phyloP scores from a whole-genome alignment of 2,113 vertebrate species.

The Gambusia affinis region DNA sequence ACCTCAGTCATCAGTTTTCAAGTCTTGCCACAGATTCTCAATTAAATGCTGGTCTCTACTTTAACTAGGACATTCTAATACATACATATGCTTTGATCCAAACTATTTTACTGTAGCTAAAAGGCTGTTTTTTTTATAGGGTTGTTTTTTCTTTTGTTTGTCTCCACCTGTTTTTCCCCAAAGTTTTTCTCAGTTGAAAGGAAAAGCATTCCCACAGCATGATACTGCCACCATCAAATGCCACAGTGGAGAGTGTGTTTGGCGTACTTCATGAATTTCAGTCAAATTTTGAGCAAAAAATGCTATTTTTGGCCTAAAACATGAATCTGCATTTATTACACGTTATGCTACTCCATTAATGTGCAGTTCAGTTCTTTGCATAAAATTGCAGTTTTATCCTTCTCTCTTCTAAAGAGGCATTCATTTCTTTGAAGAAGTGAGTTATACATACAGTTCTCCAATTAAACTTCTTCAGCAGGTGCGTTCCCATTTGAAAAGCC shows the following conservation, averaged over 20 bases:
- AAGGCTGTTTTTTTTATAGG: too few species aligned
- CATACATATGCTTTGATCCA: background rate
- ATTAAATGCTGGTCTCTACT: background rate
- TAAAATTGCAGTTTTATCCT: constrained; percentile 90
- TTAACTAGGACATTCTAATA: background rate
- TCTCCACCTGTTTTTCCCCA: background rate
- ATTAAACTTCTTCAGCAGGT: constrained; percentile 46
- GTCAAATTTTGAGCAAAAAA: constrained; percentile 96
- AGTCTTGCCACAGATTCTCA: background rate
- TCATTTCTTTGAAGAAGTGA: constrained; percentile 85
- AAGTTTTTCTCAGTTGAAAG: background rate
- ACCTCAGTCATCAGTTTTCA: background rate
- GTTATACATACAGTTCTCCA: constrained; percentile 61
- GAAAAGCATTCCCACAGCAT: background rate
- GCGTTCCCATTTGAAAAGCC: constrained; percentile 24
- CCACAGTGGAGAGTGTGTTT: background rate
- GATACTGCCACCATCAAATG: background rate
- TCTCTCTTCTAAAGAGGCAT: constrained; percentile 83
- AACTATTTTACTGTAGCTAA: background rate
- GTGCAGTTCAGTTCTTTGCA: constrained; percentile 94
- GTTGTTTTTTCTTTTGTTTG: background rate
- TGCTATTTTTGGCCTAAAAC: constrained; percentile 98
- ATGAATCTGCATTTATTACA: constrained; percentile 99
- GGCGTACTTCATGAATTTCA: constrained; percentile 93
- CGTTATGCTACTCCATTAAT: constrained; percentile 93